Evolutionary conservation across 2,888 invertebrate species (phyloP).

Genomic region (Lordiphosa fenestrarum): DNA sequence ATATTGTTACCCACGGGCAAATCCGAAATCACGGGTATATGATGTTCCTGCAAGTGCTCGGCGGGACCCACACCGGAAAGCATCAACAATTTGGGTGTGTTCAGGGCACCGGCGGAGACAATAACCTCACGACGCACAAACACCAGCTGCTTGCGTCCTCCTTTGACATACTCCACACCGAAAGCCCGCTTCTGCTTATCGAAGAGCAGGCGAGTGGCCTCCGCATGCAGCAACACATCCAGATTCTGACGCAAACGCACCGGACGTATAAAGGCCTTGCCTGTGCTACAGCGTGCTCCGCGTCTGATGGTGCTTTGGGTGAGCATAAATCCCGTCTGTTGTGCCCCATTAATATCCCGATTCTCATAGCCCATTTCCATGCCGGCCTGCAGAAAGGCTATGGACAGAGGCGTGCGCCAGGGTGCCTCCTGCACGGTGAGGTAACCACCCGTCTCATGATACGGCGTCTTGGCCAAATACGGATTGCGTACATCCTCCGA

Average conservation of each 20-base stretch:
- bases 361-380: constrained; percentile 90
- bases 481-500: constrained; percentile 94
- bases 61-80: constrained; percentile 92
- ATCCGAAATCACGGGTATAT: constrained; percentile 88
- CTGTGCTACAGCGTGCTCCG: constrained; percentile 92
- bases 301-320: constrained; percentile 92
- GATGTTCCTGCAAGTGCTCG: constrained; percentile 86
- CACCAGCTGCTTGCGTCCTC: constrained; percentile 84
- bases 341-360: constrained; percentile 90
- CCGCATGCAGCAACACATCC: constrained; percentile 89
- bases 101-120: constrained; percentile 92
- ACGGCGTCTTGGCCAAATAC: constrained; percentile 87
- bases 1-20: constrained; percentile 91
- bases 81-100: constrained; percentile 94
- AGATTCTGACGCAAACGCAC: constrained; percentile 88
- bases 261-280: constrained; percentile 92
- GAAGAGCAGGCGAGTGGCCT: constrained; percentile 87
- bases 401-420: constrained; percentile 89
- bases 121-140: constrained; percentile 90
- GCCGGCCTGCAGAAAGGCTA: constrained; percentile 91
- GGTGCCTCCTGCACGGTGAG: constrained; percentile 92
- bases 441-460: constrained; percentile 89
- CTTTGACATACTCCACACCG: constrained; percentile 87
- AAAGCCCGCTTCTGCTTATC: constrained; percentile 87
- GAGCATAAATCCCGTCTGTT: constrained; percentile 92